Evolutionary conservation across 2,797 vertebrate species (phyloP), one percentile per base, ranked within the genome.

Genomic region (Sebastes steindachneri): DNA sequence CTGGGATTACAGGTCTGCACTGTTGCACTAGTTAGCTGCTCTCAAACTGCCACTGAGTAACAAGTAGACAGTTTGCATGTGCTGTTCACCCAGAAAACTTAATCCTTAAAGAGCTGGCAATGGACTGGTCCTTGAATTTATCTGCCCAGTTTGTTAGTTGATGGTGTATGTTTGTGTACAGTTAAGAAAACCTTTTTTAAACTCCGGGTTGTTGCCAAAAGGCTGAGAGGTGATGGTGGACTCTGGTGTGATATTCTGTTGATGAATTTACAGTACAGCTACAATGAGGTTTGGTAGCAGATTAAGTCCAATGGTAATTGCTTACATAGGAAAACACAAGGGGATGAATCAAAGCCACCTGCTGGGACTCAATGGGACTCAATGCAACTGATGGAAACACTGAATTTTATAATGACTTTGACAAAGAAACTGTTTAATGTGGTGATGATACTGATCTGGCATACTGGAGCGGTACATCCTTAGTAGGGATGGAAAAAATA

Each of bases 1-100:
- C 17, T 45, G 29, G 77, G 90, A 88, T 90, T 88, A 82, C 58
- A 86, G 48, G 71, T 62, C 71, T 87, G 72, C 41, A 51, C 77
- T 73, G 28, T 55, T 69, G 79, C 59, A 58, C 65, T 75, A 85
- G 73, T 85, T 85, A 79, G 66, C 75, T 57, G 45, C 62, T 57
- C 60, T 78, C 35, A 68, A 69, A 79, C 57, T 17, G 58, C 31
- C 9, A 35, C 72, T 7, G 41, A 31, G 33, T 69, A 48, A 35
- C 51, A 62, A 48, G 45, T 9, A 63, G 10, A 73, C 31, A 9
- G 31, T 51, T 73, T 68, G 0, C 35, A 45, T 45, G 41, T 45
- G 41, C 41, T 45, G 15, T 45, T 45, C 41, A 45, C 41, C 41
- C 41, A 17, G 41, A 45, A 73, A 51, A 15, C n/a, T 5, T 25